A percentile compares a stretch with the other conserved stretches of the same genome.
phyloP scores from a whole-genome alignment of 2,888 invertebrate species.

The Thereva nobilitata region DNA sequence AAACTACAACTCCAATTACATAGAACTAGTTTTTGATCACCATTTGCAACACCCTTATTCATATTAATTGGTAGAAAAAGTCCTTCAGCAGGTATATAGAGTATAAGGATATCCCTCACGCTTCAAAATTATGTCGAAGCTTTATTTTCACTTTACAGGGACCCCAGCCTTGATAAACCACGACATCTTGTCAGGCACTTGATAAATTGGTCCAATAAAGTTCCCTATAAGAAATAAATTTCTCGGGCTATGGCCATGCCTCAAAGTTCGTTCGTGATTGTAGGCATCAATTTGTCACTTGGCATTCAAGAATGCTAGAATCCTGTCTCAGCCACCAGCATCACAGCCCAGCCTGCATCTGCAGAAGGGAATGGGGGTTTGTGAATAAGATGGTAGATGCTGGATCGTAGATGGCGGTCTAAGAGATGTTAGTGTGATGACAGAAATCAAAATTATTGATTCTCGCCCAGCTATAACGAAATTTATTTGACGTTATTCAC shows the following conservation, averaged over 20 bases:
- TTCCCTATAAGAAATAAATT: slow-evolving; percentile 29
- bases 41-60: too few species aligned
- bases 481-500: slow-evolving; percentile 33
- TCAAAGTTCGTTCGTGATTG: slow-evolving; percentile 17
- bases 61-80: too few species aligned
- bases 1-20: too few species aligned
- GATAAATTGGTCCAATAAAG: slow-evolving; percentile 31
- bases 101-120: slow-evolving; percentile 7
- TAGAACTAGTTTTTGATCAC: too few species aligned
- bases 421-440: slow-evolving; percentile 24
- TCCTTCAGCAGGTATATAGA: too few species aligned
- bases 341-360: background rate
- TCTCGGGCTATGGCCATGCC: slow-evolving; percentile 14
- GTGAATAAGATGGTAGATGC: background rate
- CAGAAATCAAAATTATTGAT: slow-evolving; percentile 36
- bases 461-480: slow-evolving; percentile 24
- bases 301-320: background rate
- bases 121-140: slow-evolving; percentile 21
- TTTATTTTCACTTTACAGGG: slow-evolving; percentile 18
- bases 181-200: slow-evolving; percentile 21
- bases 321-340: too few species aligned
- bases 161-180: slow-evolving; percentile 21
- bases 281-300: slow-evolving; percentile 32
- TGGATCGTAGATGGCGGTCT: background rate
- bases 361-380: background rate